Conservation (phyloP, 2,113 vertebrate genomes). For the Tachuris rubrigastra region DNA sequence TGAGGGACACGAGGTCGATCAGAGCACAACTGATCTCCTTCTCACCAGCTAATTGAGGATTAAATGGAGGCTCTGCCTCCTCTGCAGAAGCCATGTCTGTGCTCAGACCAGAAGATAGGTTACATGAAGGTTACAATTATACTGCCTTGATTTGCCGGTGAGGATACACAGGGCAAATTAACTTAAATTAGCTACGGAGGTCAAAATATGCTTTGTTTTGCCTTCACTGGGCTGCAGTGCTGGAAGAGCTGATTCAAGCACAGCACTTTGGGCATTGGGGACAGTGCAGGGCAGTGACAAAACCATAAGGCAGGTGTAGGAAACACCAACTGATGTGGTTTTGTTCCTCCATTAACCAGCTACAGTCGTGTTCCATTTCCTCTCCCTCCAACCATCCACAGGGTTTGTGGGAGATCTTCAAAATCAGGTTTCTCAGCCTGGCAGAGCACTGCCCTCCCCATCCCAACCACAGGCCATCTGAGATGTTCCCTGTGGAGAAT, state of each 20-base stretch:
- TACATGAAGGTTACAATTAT: background rate
- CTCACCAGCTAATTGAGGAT: background rate
- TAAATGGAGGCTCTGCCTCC: background rate
- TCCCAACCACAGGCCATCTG: background rate
- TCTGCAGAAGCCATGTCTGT: background rate
- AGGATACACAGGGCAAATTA: background rate
- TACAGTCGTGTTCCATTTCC: fast-evolving
- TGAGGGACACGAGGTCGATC: background rate
- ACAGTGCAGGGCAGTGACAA: background rate
- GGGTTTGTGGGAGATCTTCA: background rate
- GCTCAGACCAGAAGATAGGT: background rate
- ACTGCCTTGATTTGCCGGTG: background rate
- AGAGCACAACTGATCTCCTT: background rate
- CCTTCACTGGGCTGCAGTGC: background rate
- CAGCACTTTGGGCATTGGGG: fast-evolving
- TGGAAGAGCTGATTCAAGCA: background rate
- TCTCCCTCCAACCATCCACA: background rate
- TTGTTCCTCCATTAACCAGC: background rate
- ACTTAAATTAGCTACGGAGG: background rate
- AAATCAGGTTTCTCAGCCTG: background rate
- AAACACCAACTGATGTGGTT: background rate
- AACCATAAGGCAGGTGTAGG: background rate
- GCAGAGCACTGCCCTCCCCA: background rate
- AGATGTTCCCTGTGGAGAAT: background rate
- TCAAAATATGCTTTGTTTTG: background rate